Conservation (phyloP, 1,140 invertebrate species). For the Lerema accius region DNA sequence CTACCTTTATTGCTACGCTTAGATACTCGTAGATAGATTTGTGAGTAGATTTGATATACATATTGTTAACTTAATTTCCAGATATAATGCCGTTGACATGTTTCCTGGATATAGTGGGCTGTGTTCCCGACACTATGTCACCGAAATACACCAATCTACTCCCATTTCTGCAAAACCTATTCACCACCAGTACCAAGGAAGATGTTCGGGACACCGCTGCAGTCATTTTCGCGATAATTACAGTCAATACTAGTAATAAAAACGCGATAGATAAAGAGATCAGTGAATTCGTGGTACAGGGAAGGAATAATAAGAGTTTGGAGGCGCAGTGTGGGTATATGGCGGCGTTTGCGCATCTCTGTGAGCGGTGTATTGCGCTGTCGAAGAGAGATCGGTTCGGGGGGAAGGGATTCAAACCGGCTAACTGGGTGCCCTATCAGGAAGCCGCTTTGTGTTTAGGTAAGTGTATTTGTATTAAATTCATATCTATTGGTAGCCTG, state of each 20-base stretch:
- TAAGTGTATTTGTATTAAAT: no score
- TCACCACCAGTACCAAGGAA: constrained; percentile 87
- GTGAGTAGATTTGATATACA: no score
- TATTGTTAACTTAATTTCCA: constrained; percentile 52
- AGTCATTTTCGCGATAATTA: constrained; percentile 87
- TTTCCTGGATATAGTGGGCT: constrained; percentile 89
- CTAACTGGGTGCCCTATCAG: constrained; percentile 82
- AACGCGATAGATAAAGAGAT: constrained; percentile 83
- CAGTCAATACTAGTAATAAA: constrained; percentile 78
- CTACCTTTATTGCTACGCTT: no score
- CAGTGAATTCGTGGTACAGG: constrained; percentile 81
- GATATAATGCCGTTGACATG: constrained; percentile 86
- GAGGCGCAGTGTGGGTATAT: constrained; percentile 90
- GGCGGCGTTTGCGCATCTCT: constrained; percentile 86
- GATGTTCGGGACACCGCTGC: constrained; percentile 88
- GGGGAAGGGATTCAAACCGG: constrained; percentile 68
- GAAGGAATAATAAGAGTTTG: constrained; percentile 83
- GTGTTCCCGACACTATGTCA: constrained; percentile 85
- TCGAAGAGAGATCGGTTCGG: constrained; percentile 74
- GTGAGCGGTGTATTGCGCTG: constrained; percentile 85
- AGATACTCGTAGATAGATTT: no score
- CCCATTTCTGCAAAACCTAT: constrained; percentile 85
- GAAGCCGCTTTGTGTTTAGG: constrained; percentile 83
- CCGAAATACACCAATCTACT: constrained; percentile 83
- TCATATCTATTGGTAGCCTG: no score